Percentiles rank a stretch among this genome's conserved stretches.
Conservation (phyloP, 92 coral and sea anemone genomes). For the Hydrozoanthus gracilis region DNA sequence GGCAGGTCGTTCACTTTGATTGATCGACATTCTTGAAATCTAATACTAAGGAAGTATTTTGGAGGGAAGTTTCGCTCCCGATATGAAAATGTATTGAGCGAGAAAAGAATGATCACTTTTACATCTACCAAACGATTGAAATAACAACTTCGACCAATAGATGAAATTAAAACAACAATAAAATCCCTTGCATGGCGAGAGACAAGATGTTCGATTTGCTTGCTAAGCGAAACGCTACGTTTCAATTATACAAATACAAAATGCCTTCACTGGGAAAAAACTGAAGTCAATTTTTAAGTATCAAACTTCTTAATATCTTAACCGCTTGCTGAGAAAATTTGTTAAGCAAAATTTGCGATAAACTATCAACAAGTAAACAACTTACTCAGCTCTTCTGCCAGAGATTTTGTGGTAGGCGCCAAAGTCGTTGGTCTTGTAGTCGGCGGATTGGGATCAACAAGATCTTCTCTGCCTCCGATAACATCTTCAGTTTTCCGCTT, state of each 20-base stretch:
- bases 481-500: not conserved
- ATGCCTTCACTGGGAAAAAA: too few relatives aligned
- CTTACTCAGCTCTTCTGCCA: conserved; percentile 41
- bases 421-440: conserved; percentile 10
- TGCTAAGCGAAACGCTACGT: too few relatives aligned
- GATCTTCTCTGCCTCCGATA: conserved; percentile 29
- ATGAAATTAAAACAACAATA: too few relatives aligned
- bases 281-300: not conserved
- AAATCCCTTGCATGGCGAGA: too few relatives aligned
- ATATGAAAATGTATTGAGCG: too few relatives aligned
- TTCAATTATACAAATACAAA: too few relatives aligned
- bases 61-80: not conserved
- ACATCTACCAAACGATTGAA: too few relatives aligned
- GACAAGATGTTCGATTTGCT: too few relatives aligned
- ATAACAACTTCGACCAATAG: too few relatives aligned
- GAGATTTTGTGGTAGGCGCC: conserved; percentile 32
- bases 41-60: conserved; percentile 35
- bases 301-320: not conserved
- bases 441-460: not conserved
- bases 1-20: not conserved
- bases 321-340: not conserved
- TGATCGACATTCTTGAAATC: conserved; percentile 9
- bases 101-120: too few relatives aligned
- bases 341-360: not conserved
- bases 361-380: not conserved